Base-by-base conservation (phyloP, 2,888 invertebrate genomes). In the Lithosia quadra region DNA sequence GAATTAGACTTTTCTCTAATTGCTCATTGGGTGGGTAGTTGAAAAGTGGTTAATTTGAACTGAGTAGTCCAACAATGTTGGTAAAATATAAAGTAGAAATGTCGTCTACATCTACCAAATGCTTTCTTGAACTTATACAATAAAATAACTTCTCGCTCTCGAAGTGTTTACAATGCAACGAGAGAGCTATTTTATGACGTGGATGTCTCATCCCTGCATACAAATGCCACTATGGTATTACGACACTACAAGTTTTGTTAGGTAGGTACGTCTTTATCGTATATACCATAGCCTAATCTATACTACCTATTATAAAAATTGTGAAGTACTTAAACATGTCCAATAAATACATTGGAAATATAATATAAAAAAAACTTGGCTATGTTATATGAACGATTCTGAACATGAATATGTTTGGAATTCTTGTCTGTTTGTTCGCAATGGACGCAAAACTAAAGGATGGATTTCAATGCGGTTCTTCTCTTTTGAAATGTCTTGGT, bases 161-260 rank as follows among this genome's bases (percentile, higher is more conserved):
- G 72, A 83, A 83, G 78, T 84, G 83, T 81, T 91, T 89, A 88
- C 89, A 89, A 91, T 91, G 92, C 92, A 90, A 85, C 85, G 84
- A 84, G 82, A 84, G 88, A 86, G 80, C 82, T 83, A 78, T 84
- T 90, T 92, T 92, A 92, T 90, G 90, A 88, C 89, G 85, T 83
- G 81, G 79, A 69, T 80, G 85, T 73, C 78, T 83, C 81, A 87
- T 85, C 82, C 83, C 80, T 82, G 93, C 90, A 92, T 93, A 93
- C 90, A 89, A 91, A 92, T 92, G 85, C 86, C 82, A 81, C 68
- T 75, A n/a, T n/a, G n/a, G n/a, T n/a, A n/a, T n/a, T n/a, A 79
- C 76, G 87, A 85, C 88, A 89, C 91, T 93, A 91, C 89, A 84
- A 87, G 84, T 87, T 88, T 88, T 88, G 88, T 82, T 86, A 10